phyloP scores from a whole-genome alignment of 2,888 invertebrate species.

The Morpho deidamia region DNA sequence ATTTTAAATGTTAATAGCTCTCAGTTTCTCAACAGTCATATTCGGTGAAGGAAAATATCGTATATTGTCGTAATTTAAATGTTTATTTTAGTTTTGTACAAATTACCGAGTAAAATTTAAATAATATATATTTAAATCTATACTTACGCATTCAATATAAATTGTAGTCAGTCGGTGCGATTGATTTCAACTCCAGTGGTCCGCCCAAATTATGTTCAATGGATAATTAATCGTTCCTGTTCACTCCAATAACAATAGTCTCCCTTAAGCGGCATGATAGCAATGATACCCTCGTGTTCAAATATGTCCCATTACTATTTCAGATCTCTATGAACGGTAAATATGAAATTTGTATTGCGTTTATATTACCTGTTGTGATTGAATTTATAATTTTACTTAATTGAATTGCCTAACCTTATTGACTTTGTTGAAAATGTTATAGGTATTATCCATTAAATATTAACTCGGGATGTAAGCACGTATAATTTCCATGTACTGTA shows the following conservation, averaged over 20 bases:
- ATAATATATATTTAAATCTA: neutral
- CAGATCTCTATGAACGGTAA: conserved; percentile 9
- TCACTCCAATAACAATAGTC: conserved; percentile 48
- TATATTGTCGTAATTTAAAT: too few relatives aligned
- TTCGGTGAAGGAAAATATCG: too few relatives aligned
- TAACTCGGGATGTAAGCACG: too few relatives aligned
- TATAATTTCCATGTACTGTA: too few relatives aligned
- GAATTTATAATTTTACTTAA: conserved; percentile 2
- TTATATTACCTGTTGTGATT: neutral
- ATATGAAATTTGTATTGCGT: conserved; percentile 6
- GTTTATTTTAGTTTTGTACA: too few relatives aligned
- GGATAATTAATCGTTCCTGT: conserved; percentile 71
- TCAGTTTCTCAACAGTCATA: too few relatives aligned
- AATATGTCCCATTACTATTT: conserved; percentile 1
- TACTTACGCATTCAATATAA: conserved; percentile 32
- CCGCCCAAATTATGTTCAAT: conserved; percentile 77
- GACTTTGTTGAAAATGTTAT: neutral
- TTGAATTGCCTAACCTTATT: neutral
- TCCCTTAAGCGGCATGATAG: conserved; percentile 17
- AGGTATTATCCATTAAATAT: neutral
- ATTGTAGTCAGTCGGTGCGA: conserved; percentile 47
- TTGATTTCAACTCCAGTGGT: conserved; percentile 49
- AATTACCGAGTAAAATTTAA: too few relatives aligned
- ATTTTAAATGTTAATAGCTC: too few relatives aligned
- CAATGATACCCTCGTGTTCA: conserved; percentile 2